phyloP scores from a whole-genome alignment of 2,797 vertebrate genomes.

The Malurus splendens region DNA sequence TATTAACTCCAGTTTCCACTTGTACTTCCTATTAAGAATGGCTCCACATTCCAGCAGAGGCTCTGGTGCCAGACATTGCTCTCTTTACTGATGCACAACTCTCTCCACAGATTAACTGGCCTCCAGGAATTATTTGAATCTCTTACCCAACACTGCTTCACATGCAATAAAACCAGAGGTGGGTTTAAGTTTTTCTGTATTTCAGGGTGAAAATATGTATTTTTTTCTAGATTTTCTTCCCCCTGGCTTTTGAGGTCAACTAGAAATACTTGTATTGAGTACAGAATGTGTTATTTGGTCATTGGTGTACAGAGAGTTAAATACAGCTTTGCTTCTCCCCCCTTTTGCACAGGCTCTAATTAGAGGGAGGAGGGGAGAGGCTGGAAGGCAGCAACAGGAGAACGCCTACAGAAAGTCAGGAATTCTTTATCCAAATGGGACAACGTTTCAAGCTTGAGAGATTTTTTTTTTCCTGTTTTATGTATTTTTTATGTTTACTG shows the following conservation, averaged over 20 bases:
- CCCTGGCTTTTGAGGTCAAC: not conserved
- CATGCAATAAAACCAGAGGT: not conserved
- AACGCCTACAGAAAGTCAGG: not conserved
- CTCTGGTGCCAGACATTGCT: not conserved
- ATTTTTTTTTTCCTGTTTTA: not conserved
- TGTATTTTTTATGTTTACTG: not conserved
- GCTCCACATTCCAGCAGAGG: not conserved
- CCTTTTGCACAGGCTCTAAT: not conserved
- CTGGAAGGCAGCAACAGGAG: not conserved
- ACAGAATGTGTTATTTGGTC: not conserved
- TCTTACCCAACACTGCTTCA: not conserved
- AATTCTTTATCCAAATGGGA: not conserved
- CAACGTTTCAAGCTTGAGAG: not conserved
- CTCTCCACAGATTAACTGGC: not conserved
- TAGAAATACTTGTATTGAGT: not conserved
- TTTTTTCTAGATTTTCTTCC: not conserved
- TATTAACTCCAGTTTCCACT: constrained; percentile 8
- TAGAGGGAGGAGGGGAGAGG: not conserved
- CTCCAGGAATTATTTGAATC: not conserved
- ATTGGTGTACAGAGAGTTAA: not conserved
- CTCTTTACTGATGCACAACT: not conserved
- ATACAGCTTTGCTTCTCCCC: not conserved
- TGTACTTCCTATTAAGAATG: not conserved
- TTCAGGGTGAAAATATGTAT: not conserved
- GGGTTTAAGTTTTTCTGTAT: not conserved